Conservation (phyloP, 2,113 vertebrate genomes). For the Hippocampus zosterae region DNA sequence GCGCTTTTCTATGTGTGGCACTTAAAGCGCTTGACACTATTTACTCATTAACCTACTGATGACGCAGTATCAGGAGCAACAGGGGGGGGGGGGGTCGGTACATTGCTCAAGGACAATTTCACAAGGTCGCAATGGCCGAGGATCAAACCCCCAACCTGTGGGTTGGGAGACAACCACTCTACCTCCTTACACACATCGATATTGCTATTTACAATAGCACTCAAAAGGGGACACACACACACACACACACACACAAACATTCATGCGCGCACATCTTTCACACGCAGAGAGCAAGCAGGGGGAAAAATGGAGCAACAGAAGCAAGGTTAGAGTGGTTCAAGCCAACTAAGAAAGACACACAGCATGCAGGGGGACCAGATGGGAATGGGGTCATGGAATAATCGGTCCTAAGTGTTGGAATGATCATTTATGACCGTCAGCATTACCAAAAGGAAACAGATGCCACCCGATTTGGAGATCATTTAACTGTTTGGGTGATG, state of each 20-base stretch:
- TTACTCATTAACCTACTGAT: too few species aligned
- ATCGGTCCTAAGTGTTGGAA: slow-evolving; percentile 45
- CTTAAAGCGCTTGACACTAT: too few species aligned
- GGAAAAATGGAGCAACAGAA: slow-evolving; percentile 46
- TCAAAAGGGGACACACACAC: neutral
- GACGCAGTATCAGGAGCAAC: too few species aligned
- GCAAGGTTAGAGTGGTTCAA: slow-evolving; percentile 50
- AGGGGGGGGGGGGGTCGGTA: too few species aligned
- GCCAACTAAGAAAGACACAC: slow-evolving; percentile 49
- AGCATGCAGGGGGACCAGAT: slow-evolving; percentile 53
- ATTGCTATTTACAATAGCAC: neutral
- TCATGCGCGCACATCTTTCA: slow-evolving; percentile 20
- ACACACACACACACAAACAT: neutral
- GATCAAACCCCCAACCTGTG: too few species aligned
- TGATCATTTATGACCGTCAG: slow-evolving; percentile 52
- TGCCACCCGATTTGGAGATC: slow-evolving; percentile 15
- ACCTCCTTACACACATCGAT: too few species aligned
- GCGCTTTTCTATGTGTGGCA: too few species aligned
- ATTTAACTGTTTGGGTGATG: slow-evolving; percentile 39
- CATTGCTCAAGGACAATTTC: too few species aligned
- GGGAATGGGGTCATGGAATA: slow-evolving; percentile 42
- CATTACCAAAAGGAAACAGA: slow-evolving; percentile 33
- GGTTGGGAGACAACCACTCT: too few species aligned
- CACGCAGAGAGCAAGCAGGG: slow-evolving; percentile 61
- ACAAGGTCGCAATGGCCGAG: too few species aligned